Percentiles rank a stretch among this genome's conserved stretches.
These are phyloP conservation scores for Mugil cephalus DNA, from an alignment of 2,113 vertebrate species.

Conservation along the genomic window DNA sequence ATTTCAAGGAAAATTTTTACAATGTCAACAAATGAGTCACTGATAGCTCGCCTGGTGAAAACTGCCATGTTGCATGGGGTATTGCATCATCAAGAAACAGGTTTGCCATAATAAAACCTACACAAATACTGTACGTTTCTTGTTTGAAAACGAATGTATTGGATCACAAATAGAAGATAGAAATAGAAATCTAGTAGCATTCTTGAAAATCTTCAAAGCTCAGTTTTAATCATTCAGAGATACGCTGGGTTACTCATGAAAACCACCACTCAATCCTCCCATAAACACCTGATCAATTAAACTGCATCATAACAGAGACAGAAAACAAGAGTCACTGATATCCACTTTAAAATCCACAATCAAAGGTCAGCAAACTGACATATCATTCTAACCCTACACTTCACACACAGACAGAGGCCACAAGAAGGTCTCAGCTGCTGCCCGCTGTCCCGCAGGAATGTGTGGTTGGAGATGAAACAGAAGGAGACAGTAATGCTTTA, in stretches of 20 bases:
- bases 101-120: no score
- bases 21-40: no score
- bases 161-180: no score
- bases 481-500: slow-evolving; percentile 43
- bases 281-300: slow-evolving; percentile 3
- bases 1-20: no score
- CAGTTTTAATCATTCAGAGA: no score
- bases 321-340: neutral
- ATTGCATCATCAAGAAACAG: no score
- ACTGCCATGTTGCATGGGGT: no score
- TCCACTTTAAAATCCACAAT: neutral
- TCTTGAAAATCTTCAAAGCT: no score
- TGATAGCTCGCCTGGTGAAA: no score
- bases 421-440: slow-evolving; percentile 31
- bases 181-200: no score
- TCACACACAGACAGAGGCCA: slow-evolving; percentile 11
- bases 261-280: slow-evolving; percentile 2
- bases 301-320: neutral
- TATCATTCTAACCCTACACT: neutral
- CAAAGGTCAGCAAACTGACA: slow-evolving; percentile 15
- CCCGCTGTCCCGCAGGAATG: slow-evolving; percentile 15
- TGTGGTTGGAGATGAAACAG: slow-evolving; percentile 38
- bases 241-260: neutral
- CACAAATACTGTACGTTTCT: no score
- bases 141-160: no score